Evolutionary conservation across 2,888 invertebrate species (phyloP), one percentile per base, ranked within the genome.

Genomic region (Thecophora atra): DNA sequence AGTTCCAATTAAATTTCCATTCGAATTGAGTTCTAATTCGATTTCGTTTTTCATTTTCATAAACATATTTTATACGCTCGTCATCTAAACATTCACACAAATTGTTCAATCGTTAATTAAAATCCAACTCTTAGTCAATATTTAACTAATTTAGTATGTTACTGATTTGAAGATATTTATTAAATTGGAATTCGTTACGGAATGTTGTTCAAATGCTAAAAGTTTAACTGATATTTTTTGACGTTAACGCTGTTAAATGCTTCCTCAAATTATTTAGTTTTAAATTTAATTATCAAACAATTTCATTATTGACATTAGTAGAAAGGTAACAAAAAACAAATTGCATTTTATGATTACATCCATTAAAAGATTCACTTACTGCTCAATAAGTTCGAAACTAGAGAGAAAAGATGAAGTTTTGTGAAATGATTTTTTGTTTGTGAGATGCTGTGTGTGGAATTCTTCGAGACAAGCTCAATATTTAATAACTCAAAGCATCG

Each of bases 301-400:
- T 21, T 51, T 72, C 71, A 74, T 68, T 71, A 37, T 56, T 67
- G 75, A 67, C 37, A 21, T 52, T 62, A 72, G 73, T 44, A 65
- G 47, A 71, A 75, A 58, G 70, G 65, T 21, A 24, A 24, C 4
- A 37, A 76, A 81, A 83, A 83, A 83, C 83, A 83, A 83, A 83
- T 83, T 83, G 83, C 83, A 83, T 83, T 83, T 84, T 74, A 78
- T 60, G 60, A 69, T 19, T 60, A 60, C 47, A 2, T 47, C 44
- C 76, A 79, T 73, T 64, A 66, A 47, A 63, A 68, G 70, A n/a
- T 19, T 2, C 28, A 47, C 13, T 21, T 21, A 56, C 11, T 13
- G 13, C 7, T 24, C 26, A 24, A 56, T 54, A 0, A 26, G 69
- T 69, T 60, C 69, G 60, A 69, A 63, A 65, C 47, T 56, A 5